Evolutionary conservation across 1,140 invertebrate genomes (phyloP).

Genomic region (Euwallacea similis): DNA sequence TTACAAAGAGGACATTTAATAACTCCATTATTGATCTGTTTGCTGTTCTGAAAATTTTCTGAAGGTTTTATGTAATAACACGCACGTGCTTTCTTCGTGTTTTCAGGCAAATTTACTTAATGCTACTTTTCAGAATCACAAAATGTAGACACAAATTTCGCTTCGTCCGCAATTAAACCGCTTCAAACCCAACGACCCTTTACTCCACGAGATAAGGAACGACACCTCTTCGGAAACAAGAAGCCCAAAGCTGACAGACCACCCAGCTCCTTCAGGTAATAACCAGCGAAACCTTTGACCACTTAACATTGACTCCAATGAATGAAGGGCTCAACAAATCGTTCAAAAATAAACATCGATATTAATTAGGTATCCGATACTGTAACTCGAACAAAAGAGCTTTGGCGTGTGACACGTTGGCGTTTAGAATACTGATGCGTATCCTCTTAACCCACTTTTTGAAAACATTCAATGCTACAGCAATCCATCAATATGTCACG

Average conservation of each 20-base stretch:
- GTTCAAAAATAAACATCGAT: too few relatives aligned
- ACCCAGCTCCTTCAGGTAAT: conserved; percentile 76
- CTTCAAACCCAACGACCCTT: conserved; percentile 76
- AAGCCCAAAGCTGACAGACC: conserved; percentile 64
- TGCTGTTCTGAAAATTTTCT: not conserved
- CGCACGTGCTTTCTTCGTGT: too few relatives aligned
- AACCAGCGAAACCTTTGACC: not conserved
- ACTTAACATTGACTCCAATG: not conserved
- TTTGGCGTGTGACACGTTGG: too few relatives aligned
- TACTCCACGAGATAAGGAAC: conserved; percentile 74
- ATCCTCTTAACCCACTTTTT: not conserved
- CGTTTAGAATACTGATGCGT: too few relatives aligned
- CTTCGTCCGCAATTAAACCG: conserved; percentile 49
- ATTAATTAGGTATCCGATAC: not conserved
- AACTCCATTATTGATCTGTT: not conserved
- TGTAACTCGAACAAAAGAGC: not conserved
- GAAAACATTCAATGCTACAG: not conserved
- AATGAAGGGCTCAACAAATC: not conserved
- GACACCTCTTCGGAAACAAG: conserved; percentile 67
- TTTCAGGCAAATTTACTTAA: not conserved
- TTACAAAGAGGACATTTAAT: too few relatives aligned
- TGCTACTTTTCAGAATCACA: conserved; percentile 45
- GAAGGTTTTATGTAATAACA: too few relatives aligned
- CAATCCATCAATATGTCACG: conserved; percentile 3
- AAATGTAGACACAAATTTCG: conserved; percentile 48